phyloP scores from a whole-genome alignment of 2,797 vertebrate species.

The Halcyon badia region DNA sequence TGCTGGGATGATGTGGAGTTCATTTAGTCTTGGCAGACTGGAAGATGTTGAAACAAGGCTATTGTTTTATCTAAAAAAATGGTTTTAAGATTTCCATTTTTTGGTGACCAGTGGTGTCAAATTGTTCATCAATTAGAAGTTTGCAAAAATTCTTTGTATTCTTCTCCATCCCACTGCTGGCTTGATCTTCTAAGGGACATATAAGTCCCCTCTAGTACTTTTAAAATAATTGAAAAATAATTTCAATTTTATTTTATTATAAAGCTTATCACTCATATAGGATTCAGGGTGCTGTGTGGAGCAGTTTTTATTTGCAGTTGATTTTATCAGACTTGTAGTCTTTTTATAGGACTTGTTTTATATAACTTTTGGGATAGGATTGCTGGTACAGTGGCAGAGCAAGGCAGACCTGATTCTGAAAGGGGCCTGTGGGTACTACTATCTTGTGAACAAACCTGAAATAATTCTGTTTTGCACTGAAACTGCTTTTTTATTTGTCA shows the following conservation, averaged over 20 bases:
- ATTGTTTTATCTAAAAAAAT: background rate
- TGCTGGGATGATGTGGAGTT: background rate
- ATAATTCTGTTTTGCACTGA: constrained; percentile 40
- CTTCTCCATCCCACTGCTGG: background rate
- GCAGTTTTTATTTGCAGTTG: background rate
- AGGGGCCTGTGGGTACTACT: background rate
- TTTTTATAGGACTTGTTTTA: background rate
- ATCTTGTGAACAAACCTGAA: background rate
- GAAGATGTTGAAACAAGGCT: background rate
- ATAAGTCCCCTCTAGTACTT: background rate
- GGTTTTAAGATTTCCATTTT: background rate
- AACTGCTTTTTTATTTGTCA: constrained; percentile 40
- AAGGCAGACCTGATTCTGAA: background rate
- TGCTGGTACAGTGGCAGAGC: background rate
- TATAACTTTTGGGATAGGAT: background rate
- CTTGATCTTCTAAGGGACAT: background rate
- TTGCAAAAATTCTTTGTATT: background rate
- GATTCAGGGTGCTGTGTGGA: background rate
- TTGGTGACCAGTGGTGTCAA: background rate
- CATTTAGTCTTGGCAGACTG: background rate
- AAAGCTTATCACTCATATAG: background rate
- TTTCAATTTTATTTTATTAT: background rate
- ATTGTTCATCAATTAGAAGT: background rate
- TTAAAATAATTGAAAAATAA: background rate
- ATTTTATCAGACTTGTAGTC: background rate